These are phyloP conservation scores for Chrysomela aeneicollis DNA, from an alignment of 2,888 invertebrate species.

Conservation along the genomic window DNA sequence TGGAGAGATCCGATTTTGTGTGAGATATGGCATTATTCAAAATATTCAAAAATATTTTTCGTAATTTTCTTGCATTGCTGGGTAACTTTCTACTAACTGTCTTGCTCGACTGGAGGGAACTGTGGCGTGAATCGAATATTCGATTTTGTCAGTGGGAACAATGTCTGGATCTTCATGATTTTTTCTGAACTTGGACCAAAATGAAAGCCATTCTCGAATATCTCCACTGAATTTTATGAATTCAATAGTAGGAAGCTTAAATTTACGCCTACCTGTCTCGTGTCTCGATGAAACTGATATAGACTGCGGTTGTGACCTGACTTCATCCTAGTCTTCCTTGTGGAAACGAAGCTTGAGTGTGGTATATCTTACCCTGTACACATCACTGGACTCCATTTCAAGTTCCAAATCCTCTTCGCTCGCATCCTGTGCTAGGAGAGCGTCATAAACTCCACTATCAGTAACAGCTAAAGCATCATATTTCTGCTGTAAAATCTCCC, in stretches of 20 bases:
- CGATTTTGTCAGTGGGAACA: constrained; percentile 8
- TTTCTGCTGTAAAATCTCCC: not conserved
- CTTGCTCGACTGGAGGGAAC: constrained; percentile 6
- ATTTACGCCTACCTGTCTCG: constrained; percentile 38
- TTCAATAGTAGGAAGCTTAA: constrained; percentile 38
- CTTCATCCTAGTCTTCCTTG: not conserved
- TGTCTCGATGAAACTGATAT: too few species aligned
- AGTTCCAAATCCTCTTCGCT: not conserved
- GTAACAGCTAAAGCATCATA: not conserved
- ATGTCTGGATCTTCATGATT: constrained; percentile 11
- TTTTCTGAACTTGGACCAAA: too few species aligned
- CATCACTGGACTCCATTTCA: not conserved
- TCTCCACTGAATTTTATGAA: constrained; percentile 44
- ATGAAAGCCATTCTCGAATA: constrained; percentile 16
- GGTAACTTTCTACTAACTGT: constrained; percentile 22
- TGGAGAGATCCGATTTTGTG: constrained; percentile 25
- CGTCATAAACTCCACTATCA: not conserved
- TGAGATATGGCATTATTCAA: constrained; percentile 37
- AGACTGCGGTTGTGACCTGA: not conserved
- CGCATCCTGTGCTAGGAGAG: not conserved
- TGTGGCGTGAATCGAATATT: constrained; percentile 15
- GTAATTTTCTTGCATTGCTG: constrained; percentile 21
- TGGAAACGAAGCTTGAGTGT: not conserved
- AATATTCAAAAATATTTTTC: constrained; percentile 35
- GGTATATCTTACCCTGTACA: not conserved